Evolutionary conservation across 1,140 invertebrate species (phyloP).

Genomic region (Drosophila arawakana): DNA sequence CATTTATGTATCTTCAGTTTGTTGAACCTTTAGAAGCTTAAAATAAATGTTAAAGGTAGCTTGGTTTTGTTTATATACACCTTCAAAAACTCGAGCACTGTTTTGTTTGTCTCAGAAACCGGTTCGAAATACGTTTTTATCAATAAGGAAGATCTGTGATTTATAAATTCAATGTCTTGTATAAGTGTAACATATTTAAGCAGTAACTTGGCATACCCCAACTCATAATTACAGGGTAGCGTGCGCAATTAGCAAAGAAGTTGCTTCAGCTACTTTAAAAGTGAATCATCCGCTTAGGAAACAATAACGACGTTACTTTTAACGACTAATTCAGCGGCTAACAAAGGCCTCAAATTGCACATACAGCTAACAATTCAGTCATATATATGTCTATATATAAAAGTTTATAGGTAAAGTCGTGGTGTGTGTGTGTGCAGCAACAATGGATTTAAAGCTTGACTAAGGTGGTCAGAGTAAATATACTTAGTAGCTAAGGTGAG

Average conservation of each 20-base stretch:
- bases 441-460: not conserved
- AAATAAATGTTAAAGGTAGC: too few species aligned
- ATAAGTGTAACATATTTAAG: too few species aligned
- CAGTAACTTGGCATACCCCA: not conserved
- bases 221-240: not conserved
- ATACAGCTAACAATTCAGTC: not conserved
- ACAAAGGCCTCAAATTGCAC: slow-evolving; percentile 3
- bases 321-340: not conserved
- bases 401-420: not conserved
- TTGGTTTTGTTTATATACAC: too few species aligned
- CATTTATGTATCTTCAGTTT: too few species aligned
- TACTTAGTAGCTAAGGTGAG: slow-evolving; percentile 4
- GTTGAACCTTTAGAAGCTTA: too few species aligned
- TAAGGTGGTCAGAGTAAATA: not conserved
- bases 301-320: slow-evolving; percentile 4
- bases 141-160: too few species aligned
- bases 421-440: not conserved
- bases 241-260: not conserved
- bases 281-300: slow-evolving; percentile 16
- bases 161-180: too few species aligned
- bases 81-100: too few species aligned
- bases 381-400: not conserved
- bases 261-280: slow-evolving; percentile 3
- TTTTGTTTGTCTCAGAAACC: too few species aligned
- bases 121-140: too few species aligned